Percentiles rank a stretch among this genome's conserved stretches.
Conservation (phyloP, 1,140 invertebrate genomes). For the Polypedilum pembai region DNA sequence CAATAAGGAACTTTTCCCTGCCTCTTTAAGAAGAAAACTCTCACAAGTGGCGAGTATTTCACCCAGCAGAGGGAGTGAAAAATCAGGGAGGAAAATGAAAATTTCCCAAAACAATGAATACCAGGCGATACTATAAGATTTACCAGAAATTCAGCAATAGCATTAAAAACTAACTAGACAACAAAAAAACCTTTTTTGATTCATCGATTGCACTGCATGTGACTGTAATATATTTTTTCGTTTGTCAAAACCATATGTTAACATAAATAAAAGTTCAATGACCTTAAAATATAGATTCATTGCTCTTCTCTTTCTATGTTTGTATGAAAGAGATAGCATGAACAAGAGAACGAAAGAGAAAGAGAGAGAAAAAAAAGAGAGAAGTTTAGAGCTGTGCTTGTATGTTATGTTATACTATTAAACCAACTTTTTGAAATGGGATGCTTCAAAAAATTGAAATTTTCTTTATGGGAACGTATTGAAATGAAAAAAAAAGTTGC, state of each 20-base stretch:
- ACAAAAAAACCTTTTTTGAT: not conserved
- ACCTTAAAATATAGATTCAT: too few species aligned
- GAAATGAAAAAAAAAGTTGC: conserved; percentile 9
- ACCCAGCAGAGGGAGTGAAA: too few species aligned
- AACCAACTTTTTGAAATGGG: not conserved
- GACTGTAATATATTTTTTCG: too few species aligned
- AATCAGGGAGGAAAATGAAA: too few species aligned
- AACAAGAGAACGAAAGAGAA: not conserved
- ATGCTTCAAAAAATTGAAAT: conserved; percentile 25
- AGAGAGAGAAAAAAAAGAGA: not conserved
- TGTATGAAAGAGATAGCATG: not conserved
- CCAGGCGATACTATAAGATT: not conserved
- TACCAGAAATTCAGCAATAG: not conserved
- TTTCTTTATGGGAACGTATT: conserved; percentile 26
- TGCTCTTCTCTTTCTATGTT: too few species aligned
- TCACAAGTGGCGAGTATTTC: too few species aligned
- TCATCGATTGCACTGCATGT: too few species aligned
- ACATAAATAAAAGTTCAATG: not conserved
- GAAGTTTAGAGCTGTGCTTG: not conserved
- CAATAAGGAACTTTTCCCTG: conserved; percentile 5
- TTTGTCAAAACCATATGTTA: not conserved
- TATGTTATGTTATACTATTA: not conserved
- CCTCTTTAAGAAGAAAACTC: not conserved
- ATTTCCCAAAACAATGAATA: not conserved
- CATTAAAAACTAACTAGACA: too few species aligned